Conservation (phyloP, 2,113 vertebrate genomes). For the Engystomops pustulosus region DNA sequence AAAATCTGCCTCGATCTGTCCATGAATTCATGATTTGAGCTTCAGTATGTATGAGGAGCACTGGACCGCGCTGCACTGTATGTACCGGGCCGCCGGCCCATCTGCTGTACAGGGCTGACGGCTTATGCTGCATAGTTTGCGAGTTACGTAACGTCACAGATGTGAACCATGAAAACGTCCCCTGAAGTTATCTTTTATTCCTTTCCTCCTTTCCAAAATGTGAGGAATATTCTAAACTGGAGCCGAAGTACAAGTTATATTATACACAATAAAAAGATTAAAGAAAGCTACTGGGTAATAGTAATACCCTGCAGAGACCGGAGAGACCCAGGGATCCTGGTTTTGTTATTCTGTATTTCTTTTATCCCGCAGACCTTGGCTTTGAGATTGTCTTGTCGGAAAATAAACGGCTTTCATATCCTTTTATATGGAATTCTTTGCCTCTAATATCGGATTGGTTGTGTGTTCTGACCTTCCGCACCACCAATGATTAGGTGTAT, state of each 20-base stretch:
- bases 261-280: not conserved
- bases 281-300: no score
- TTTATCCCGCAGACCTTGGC: no score
- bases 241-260: not conserved
- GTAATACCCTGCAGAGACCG: not conserved
- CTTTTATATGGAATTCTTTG: no score
- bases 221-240: not conserved
- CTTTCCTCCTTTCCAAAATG: constrained; percentile 3
- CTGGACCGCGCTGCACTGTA: constrained; percentile 11
- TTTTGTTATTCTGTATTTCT: no score
- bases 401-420: no score
- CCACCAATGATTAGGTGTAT: no score
- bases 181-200: constrained; percentile 21
- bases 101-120: constrained; percentile 22
- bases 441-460: no score
- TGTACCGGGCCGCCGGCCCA: constrained; percentile 4
- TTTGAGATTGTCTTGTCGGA: no score
- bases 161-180: constrained; percentile 35
- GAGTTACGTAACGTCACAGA: constrained; percentile 44
- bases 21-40: constrained; percentile 22
- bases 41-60: constrained; percentile 14
- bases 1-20: not conserved
- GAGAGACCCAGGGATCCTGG: no score
- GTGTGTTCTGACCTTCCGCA: no score
- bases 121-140: constrained; percentile 38